These are phyloP conservation scores for Lagorchestes hirsutus DNA, from an alignment of 2,797 vertebrate species.

Conservation along the genomic window DNA sequence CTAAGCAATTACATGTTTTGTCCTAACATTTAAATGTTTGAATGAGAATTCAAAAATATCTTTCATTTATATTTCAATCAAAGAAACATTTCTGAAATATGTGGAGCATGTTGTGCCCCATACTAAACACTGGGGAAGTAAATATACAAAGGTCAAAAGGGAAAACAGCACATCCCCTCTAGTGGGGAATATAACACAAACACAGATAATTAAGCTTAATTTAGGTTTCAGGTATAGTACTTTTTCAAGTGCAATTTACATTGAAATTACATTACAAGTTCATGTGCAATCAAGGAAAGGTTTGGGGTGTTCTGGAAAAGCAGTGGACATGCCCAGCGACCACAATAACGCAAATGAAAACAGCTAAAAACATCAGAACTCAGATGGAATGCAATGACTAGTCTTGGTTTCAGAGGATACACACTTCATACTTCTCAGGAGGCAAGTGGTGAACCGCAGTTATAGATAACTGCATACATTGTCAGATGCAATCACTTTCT, in stretches of 20 bases:
- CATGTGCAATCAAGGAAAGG: neutral
- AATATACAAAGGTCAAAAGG: conserved; percentile 8
- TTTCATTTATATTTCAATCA: conserved; percentile 3
- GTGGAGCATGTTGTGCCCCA: conserved; percentile 8
- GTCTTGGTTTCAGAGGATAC: neutral
- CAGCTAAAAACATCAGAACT: neutral
- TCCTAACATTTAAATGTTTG: neutral
- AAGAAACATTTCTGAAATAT: conserved; percentile 40
- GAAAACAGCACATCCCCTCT: neutral
- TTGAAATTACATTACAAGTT: no score
- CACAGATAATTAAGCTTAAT: neutral
- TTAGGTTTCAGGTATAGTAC: neutral
- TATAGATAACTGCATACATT: neutral
- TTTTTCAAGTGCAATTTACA: neutral
- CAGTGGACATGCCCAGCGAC: neutral
- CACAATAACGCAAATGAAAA: neutral
- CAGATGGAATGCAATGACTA: neutral
- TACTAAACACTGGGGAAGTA: conserved; percentile 10
- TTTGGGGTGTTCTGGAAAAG: neutral
- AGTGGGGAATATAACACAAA: neutral
- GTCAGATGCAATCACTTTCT: neutral
- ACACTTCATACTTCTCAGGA: neutral
- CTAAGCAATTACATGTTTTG: neutral
- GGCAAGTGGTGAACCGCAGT: neutral
- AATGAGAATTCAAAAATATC: conserved; percentile 15